phyloP scores from a whole-genome alignment of 2,888 invertebrate genomes.

The Chironomus tentans region DNA sequence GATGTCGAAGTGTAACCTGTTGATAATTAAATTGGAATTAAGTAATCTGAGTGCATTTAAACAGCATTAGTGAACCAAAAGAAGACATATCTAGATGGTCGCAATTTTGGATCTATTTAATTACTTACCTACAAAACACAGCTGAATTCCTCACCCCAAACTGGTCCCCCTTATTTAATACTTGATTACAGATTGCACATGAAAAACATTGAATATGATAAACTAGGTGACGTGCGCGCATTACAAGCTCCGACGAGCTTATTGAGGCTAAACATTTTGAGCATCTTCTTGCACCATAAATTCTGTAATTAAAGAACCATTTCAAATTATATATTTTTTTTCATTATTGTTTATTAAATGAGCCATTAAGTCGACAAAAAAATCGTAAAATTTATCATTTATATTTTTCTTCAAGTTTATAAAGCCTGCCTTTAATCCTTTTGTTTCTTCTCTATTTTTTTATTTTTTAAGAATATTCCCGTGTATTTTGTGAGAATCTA shows the following conservation, averaged over 20 bases:
- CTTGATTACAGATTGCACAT: conserved; percentile 77
- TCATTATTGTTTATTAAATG: not conserved
- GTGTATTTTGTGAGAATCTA: too few relatives aligned
- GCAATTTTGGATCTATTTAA: too few relatives aligned
- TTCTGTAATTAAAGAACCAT: conserved; percentile 50
- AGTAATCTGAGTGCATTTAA: not conserved
- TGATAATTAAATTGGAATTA: not conserved
- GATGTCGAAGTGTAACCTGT: conserved; percentile 19
- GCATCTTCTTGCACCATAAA: conserved; percentile 83
- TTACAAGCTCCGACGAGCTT: conserved; percentile 83
- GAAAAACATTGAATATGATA: conserved; percentile 94
- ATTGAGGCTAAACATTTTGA: conserved; percentile 84
- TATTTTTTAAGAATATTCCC: too few relatives aligned
- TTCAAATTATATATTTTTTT: not conserved
- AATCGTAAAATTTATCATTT: not conserved
- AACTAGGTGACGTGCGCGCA: conserved; percentile 85
- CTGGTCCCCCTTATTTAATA: conserved; percentile 86
- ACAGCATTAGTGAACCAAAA: too few relatives aligned
- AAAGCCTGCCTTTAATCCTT: not conserved
- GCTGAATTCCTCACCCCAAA: conserved; percentile 86
- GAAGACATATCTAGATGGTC: too few relatives aligned
- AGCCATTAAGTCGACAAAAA: not conserved
- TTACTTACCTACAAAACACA: conserved; percentile 66
- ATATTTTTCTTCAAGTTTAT: not conserved
- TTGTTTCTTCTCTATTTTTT: too few relatives aligned